Conservation (phyloP, 2,888 invertebrate genomes). For the Spodoptera picta region DNA sequence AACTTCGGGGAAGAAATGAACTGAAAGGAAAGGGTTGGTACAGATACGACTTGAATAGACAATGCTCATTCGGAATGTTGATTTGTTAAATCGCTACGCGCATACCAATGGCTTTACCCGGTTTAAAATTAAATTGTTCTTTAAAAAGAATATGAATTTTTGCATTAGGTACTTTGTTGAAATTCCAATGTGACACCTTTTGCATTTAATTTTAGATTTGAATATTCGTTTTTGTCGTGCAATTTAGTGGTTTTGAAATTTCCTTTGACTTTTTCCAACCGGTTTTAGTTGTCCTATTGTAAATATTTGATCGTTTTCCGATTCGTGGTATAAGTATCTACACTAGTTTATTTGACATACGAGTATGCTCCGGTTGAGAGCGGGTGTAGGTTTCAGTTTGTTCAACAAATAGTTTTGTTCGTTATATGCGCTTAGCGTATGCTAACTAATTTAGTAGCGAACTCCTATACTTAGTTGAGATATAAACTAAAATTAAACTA, state of each 20-base stretch:
- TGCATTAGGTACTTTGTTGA: conserved; percentile 23
- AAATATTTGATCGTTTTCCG: conserved; percentile 4
- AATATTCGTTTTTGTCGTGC: conserved; percentile 7
- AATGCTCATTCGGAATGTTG: conserved; percentile 74
- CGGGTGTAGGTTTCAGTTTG: neutral
- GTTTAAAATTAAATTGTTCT: conserved; percentile 70
- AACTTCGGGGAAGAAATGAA: conserved; percentile 80
- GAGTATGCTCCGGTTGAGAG: neutral
- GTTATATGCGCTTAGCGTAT: conserved; percentile 6
- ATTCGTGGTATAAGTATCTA: too few relatives aligned
- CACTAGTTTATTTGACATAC: too few relatives aligned
- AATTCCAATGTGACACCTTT: conserved; percentile 25
- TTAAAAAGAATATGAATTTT: conserved; percentile 57
- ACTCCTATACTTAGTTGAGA: conserved; percentile 9
- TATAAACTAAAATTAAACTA: conserved; percentile 26
- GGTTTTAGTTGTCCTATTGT: neutral
- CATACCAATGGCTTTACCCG: conserved; percentile 73
- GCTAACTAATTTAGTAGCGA: conserved; percentile 20
- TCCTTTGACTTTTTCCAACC: neutral
- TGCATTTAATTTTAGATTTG: conserved; percentile 22
- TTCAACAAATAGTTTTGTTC: conserved; percentile 16
- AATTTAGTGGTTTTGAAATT: conserved; percentile 12
- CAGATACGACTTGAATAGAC: conserved; percentile 74
- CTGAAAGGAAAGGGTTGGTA: conserved; percentile 80
- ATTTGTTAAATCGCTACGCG: conserved; percentile 76